Conservation (phyloP, 2,797 vertebrate species). For the Argyrosomus regius region DNA sequence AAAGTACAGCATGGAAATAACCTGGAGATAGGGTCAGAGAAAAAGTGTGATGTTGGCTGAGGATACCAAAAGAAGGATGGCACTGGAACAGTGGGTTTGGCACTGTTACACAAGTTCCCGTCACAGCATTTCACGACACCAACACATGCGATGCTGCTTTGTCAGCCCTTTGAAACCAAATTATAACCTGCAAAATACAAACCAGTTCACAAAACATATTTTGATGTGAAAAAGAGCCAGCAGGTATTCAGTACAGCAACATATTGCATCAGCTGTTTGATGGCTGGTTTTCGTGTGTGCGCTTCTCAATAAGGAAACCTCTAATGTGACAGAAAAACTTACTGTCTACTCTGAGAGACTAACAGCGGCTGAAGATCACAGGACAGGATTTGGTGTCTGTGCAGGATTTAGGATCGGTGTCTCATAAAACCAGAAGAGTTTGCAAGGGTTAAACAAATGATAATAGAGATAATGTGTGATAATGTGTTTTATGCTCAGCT, state of each 20-base stretch:
- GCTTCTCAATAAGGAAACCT: not conserved
- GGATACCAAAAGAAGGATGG: conserved; percentile 48
- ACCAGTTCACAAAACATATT: not conserved
- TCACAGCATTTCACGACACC: conserved; percentile 42
- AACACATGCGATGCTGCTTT: not conserved
- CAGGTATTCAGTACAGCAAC: not conserved
- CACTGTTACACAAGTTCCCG: conserved; percentile 61
- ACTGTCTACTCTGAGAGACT: conserved; percentile 27
- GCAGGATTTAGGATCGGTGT: conserved; percentile 50
- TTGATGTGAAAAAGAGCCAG: not conserved
- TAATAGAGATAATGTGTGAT: too few relatives aligned
- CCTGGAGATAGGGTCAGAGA: conserved; percentile 24
- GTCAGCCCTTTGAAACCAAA: conserved; percentile 63
- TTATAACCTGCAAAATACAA: conserved; percentile 38
- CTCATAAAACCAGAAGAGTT: not conserved
- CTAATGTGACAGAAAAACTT: not conserved
- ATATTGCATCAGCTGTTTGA: not conserved
- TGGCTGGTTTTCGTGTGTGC: not conserved
- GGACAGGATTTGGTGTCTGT: conserved; percentile 48
- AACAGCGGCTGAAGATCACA: conserved; percentile 58
- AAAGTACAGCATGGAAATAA: conserved; percentile 4
- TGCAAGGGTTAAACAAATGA: too few relatives aligned
- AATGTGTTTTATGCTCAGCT: too few relatives aligned
- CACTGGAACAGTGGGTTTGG: conserved; percentile 23
- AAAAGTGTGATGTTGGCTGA: conserved; percentile 40